Conservation (phyloP, 2,888 invertebrate species). For the Syrista parreyssii region DNA sequence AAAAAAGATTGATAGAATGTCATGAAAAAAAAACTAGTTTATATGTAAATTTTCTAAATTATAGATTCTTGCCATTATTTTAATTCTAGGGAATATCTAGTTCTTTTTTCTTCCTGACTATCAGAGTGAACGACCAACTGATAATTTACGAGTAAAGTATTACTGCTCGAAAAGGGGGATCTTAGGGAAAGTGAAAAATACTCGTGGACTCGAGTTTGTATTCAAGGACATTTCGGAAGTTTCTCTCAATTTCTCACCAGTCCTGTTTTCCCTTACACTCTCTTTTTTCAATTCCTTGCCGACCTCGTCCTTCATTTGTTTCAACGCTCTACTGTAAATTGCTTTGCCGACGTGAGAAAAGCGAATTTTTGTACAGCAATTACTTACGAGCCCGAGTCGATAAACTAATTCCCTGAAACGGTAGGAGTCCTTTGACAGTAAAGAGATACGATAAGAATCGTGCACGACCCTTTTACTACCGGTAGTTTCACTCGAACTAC, state of each 20-base stretch:
- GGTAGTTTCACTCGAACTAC: neutral
- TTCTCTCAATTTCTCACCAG: neutral
- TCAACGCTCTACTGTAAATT: neutral
- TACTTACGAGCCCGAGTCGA: neutral
- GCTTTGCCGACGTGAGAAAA: neutral
- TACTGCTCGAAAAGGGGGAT: neutral
- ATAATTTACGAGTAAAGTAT: neutral
- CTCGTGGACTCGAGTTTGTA: neutral
- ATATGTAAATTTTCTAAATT: neutral
- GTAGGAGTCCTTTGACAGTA: neutral
- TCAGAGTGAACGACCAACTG: neutral
- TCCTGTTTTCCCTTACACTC: neutral
- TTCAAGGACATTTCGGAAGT: neutral
- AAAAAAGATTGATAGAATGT: neutral
- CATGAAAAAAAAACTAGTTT: neutral
- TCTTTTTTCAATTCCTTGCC: neutral
- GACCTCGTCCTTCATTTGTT: neutral
- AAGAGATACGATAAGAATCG: neutral
- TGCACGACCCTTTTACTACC: neutral
- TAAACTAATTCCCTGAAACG: neutral
- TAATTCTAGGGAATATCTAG: neutral
- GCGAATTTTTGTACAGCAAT: neutral
- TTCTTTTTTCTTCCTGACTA: neutral
- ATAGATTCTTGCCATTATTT: too few relatives aligned
- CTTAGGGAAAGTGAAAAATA: neutral